Base-by-base conservation (phyloP, 2,797 vertebrate species). In the Carduelis carduelis region DNA sequence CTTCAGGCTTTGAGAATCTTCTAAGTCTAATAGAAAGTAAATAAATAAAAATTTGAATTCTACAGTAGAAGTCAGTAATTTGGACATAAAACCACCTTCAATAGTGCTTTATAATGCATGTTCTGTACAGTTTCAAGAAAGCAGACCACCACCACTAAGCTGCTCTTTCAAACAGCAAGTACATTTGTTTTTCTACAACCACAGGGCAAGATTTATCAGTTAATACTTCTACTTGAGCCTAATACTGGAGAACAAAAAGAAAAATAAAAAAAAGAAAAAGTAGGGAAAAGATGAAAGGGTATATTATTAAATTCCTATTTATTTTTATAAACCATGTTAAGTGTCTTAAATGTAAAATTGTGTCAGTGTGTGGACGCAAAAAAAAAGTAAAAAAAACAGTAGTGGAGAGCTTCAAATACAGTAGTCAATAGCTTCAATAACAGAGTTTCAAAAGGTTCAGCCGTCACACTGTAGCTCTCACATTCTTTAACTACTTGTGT, bases 401-500 rank as follows among this genome's bases (percentile, higher is more conserved):
- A 87, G 41, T 74, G 19, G 61, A 91, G 13, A 56, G 34, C 20
- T 64, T 47, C 8, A 84, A 77, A 30, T 85, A 47, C 50, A 81
- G 30, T 63, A 82, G 56, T 87, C 24, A 63, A 92, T 35, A 35
- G 37, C 12, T 27, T 66, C 52, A 66, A 86, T 55, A 94, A 74
- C 37, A 88, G 49, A 82, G 30, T 49, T 94, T 95, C 60, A 87
- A 87, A 91, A 63, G 57, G 71, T 32, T 46, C 70, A 93, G 70
- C 83, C 2, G 0, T 53, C 79, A 75, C 43, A 49, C 41, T 59
- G 20, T 26, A 84, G 74, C 37, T 82, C 90, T 34, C 68, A 59
- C 52, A 90, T 92, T 91, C 46, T 84, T 93, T 55, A 81, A 80
- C 79, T 95, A 69, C 72, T 92, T 94, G 50, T 88, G n/a, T 39